Evolutionary conservation across 2,888 invertebrate genomes (phyloP).

Genomic region (Drosophila mimetica): DNA sequence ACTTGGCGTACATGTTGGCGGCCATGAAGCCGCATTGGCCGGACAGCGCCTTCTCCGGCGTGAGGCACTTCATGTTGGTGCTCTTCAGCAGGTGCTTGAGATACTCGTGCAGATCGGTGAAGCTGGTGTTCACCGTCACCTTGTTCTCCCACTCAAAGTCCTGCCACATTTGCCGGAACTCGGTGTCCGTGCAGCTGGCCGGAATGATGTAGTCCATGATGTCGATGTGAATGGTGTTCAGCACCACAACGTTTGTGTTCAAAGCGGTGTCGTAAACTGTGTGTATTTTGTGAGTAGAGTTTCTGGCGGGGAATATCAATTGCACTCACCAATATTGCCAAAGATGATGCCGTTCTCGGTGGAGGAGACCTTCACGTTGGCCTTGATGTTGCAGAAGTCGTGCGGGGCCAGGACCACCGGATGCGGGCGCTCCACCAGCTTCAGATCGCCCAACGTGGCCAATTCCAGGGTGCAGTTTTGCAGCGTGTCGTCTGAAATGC

Average conservation of each 20-base stretch:
- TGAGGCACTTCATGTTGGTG: slow-evolving; percentile 99
- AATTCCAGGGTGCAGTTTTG: slow-evolving; percentile 99
- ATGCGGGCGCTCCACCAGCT: slow-evolving; percentile 98
- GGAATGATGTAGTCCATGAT: slow-evolving; percentile 99
- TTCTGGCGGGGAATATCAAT: no score
- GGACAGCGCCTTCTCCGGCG: slow-evolving; percentile 97
- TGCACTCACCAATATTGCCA: slow-evolving; percentile 96
- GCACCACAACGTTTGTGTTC: slow-evolving; percentile 94
- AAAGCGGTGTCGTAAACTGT: slow-evolving; percentile 95
- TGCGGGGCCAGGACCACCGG: slow-evolving; percentile 97
- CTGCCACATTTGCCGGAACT: slow-evolving; percentile 99
- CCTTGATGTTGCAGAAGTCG: slow-evolving; percentile 99
- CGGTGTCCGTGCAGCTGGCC: slow-evolving; percentile 95
- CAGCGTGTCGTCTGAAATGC: slow-evolving; percentile 91
- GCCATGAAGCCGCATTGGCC: slow-evolving; percentile 99
- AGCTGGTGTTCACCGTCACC: slow-evolving; percentile 95
- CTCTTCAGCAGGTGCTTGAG: slow-evolving; percentile 95
- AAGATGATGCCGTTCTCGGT: slow-evolving; percentile 99
- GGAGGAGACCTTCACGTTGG: slow-evolving; percentile 99
- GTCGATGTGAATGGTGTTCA: slow-evolving; percentile 99
- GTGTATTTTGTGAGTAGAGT: no score
- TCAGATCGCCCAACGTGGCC: slow-evolving; percentile 98
- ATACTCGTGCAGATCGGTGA: slow-evolving; percentile 96
- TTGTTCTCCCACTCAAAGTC: slow-evolving; percentile 99
- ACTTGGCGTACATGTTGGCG: slow-evolving; percentile 98